Evolutionary conservation across 2,113 vertebrate genomes (phyloP).

Genomic region (Clarias magur): DNA sequence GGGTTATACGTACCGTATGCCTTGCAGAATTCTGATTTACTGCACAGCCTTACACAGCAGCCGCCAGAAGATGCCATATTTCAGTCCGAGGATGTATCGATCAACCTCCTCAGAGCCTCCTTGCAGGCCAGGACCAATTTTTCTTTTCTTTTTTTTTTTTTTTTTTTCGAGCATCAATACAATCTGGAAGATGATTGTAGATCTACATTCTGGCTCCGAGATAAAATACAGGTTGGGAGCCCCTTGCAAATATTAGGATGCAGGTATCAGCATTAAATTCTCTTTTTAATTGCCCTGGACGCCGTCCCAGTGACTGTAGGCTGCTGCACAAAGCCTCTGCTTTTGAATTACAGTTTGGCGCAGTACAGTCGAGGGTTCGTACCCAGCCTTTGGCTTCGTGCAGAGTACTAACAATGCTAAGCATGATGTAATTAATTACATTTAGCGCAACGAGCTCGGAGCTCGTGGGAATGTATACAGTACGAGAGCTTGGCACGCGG

Average conservation of each 20-base stretch:
- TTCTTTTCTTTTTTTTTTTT: no score
- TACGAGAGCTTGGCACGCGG: not conserved
- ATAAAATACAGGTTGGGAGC: constrained; percentile 11
- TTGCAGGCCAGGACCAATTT: not conserved
- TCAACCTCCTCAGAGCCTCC: not conserved
- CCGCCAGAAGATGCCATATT: constrained; percentile 12
- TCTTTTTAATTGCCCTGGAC: constrained; percentile 57
- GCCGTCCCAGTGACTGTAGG: constrained; percentile 27
- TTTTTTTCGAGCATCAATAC: constrained; percentile 24
- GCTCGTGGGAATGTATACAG: not conserved
- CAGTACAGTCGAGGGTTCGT: constrained; percentile 44
- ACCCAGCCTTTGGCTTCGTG: not conserved
- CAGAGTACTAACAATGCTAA: constrained; percentile 22
- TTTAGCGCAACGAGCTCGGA: constrained; percentile 26
- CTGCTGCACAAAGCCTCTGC: constrained; percentile 39
- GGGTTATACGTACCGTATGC: constrained; percentile 1
- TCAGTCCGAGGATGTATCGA: constrained; percentile 26
- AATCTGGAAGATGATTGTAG: constrained; percentile 31
- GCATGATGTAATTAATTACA: constrained; percentile 47
- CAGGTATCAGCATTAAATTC: constrained; percentile 46
- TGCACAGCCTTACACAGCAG: not conserved
- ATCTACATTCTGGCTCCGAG: constrained; percentile 9
- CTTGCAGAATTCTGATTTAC: constrained; percentile 26
- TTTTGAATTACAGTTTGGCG: constrained; percentile 38
- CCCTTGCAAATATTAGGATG: constrained; percentile 53